A percentile compares a stretch with the other conserved stretches of the same genome.
phyloP scores from a whole-genome alignment of 1,140 invertebrate species.

The Procambarus virginalis region DNA sequence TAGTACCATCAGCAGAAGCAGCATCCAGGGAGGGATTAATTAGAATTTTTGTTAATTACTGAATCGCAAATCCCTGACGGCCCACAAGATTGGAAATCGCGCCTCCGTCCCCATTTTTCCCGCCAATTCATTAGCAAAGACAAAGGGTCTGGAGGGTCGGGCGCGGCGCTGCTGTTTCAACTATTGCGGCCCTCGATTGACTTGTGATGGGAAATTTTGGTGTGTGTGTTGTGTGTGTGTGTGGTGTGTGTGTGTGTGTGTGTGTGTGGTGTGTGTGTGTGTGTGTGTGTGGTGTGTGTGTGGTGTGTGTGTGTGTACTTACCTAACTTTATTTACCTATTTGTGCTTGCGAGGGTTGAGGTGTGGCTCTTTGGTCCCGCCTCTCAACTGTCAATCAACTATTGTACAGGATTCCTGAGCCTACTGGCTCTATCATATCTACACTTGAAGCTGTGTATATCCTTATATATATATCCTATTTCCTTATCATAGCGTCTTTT shows the following conservation, averaged over 20 bases:
- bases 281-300: neutral
- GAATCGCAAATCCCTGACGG: slow-evolving; percentile 59
- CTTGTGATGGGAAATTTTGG: neutral
- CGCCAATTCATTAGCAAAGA: slow-evolving; percentile 64
- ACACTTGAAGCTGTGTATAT: neutral
- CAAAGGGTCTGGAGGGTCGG: slow-evolving; percentile 26
- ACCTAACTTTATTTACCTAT: no score
- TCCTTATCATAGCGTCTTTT: no score
- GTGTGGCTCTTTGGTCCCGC: no score
- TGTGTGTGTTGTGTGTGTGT: slow-evolving; percentile 23
- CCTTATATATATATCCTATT: neutral
- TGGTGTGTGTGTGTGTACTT: neutral
- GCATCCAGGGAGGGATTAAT: slow-evolving; percentile 34
- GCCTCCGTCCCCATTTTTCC: slow-evolving; percentile 57
- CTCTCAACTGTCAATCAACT: no score
- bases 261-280: neutral
- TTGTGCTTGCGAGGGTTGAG: no score
- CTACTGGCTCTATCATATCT: no score
- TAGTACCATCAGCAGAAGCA: neutral
- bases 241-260: neutral
- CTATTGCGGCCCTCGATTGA: slow-evolving; percentile 2
- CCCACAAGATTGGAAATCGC: slow-evolving; percentile 65
- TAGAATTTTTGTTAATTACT: slow-evolving; percentile 64
- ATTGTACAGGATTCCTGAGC: no score
- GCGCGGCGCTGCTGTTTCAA: slow-evolving; percentile 2